A percentile compares a stretch with the other conserved stretches of the same genome.
phyloP scores from a whole-genome alignment of 1,140 invertebrate genomes.

The Heliconius nattereri region DNA sequence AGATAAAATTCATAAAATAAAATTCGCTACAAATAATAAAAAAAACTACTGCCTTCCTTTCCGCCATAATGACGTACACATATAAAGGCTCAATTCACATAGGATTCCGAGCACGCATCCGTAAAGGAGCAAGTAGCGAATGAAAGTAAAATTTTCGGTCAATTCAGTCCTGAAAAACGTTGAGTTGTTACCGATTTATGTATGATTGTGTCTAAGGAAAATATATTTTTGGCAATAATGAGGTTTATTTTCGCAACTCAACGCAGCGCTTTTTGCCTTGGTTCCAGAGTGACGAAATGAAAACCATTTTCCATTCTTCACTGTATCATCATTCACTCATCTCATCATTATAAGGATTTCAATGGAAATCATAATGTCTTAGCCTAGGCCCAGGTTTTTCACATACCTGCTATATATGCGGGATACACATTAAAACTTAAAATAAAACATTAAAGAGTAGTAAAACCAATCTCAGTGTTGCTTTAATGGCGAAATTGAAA shows the following conservation, averaged over 20 bases:
- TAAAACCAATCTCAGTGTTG: no score
- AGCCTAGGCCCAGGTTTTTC: no score
- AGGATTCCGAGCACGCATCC: neutral
- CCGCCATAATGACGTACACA: neutral
- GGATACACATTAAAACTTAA: neutral
- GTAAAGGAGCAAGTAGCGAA: slow-evolving; percentile 1
- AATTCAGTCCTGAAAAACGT: slow-evolving; percentile 8
- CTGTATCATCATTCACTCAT: no score
- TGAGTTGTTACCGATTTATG: neutral
- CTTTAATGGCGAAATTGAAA: no score
- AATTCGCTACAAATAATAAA: neutral
- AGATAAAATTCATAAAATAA: neutral
- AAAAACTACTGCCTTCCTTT: neutral
- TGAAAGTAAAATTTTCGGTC: slow-evolving; percentile 11
- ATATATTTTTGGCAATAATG: neutral
- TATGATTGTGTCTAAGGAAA: neutral
- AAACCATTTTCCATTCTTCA: no score
- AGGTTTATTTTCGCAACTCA: no score
- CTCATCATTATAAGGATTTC: no score
- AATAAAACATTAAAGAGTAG: no score
- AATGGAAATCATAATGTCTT: no score
- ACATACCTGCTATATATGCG: no score
- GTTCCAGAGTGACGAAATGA: no score
- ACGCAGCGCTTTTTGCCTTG: no score
- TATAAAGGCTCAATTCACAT: neutral